These are phyloP conservation scores for Vireo altiloquus DNA, from an alignment of 2,113 vertebrate genomes.

Conservation along the genomic window DNA sequence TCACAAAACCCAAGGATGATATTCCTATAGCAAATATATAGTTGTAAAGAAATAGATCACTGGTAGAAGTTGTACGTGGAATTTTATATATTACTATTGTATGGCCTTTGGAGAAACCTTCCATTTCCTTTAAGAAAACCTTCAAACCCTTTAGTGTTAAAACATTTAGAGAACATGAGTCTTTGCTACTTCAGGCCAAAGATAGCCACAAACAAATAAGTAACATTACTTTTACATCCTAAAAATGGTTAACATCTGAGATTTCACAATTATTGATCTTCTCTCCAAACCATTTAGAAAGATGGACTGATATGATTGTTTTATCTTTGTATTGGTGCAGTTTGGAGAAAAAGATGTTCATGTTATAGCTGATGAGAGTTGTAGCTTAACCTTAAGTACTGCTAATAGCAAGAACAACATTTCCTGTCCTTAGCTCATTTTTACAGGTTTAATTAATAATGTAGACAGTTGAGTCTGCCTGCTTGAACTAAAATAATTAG, in stretches of 20 bases:
- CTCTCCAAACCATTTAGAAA: background rate
- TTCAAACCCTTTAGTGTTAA: background rate
- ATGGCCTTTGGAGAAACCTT: background rate
- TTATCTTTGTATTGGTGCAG: background rate
- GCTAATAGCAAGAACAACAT: conserved; percentile 9
- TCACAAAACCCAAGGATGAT: background rate
- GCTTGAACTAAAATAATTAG: conserved; percentile 56
- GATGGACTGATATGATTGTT: background rate
- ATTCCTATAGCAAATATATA: background rate
- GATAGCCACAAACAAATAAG: background rate
- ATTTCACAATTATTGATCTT: background rate
- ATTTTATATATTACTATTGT: background rate
- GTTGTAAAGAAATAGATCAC: background rate
- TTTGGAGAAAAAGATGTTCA: background rate
- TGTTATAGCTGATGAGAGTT: background rate
- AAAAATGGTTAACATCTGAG: background rate
- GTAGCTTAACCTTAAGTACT: background rate
- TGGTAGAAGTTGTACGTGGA: background rate
- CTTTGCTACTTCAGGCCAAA: background rate
- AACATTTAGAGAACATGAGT: background rate
- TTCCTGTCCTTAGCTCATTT: conserved; percentile 28
- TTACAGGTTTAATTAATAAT: conserved; percentile 56
- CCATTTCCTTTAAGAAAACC: background rate
- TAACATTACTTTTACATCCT: background rate
- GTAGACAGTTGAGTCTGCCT: conserved; percentile 42